Base-by-base conservation (phyloP, 1,140 invertebrate genomes). In the Leptopilina clavipes region DNA sequence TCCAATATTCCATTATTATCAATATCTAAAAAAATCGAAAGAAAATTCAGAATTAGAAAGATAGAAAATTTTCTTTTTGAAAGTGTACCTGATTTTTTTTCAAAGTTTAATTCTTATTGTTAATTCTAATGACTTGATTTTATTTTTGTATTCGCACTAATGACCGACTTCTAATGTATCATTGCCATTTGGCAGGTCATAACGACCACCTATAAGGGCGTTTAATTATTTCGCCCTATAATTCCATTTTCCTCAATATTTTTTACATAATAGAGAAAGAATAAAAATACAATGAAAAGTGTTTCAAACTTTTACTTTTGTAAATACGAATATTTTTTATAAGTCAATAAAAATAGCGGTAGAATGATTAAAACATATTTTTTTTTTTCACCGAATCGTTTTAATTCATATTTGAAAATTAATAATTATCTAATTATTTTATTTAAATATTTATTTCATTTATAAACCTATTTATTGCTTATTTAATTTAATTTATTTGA, bases 1-100 rank as follows among this genome's bases (percentile, higher is more conserved):
- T 96, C 95, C 81, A 96, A 86, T 84, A 93, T 94, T 25, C 95
- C 95, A 87, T 96, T 96, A 89, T 94, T 95, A 87, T 96, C 95
- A 79, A 95, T 95, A 91, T 96, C 95, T 96, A 71, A 14, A 79
- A 79, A 59, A 59, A 25, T 0, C 12, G 22, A 45, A 3, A 9
- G 10, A 44, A 45, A 45, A 2, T 45, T 45, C 2, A 31, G 25
- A 31, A 44, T 44, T 44, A 44, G 8, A n/a, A n/a, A n/a, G 25
- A 31, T 31, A 31, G 5, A 31, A 31, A 31, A n/a, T n/a, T n/a
- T n/a, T n/a, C n/a, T n/a, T n/a, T n/a, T n/a, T n/a, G n/a, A n/a
- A n/a, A n/a, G n/a, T n/a, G n/a, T n/a, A n/a, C n/a, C n/a, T n/a
- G n/a, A n/a, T n/a, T n/a, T 31, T 31, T 31, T 31, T 40, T 40